Percentiles rank a stretch among this genome's conserved stretches.
These are phyloP conservation scores for Nephrotoma guestfalica DNA, from an alignment of 2,888 invertebrate species.

Conservation along the genomic window DNA sequence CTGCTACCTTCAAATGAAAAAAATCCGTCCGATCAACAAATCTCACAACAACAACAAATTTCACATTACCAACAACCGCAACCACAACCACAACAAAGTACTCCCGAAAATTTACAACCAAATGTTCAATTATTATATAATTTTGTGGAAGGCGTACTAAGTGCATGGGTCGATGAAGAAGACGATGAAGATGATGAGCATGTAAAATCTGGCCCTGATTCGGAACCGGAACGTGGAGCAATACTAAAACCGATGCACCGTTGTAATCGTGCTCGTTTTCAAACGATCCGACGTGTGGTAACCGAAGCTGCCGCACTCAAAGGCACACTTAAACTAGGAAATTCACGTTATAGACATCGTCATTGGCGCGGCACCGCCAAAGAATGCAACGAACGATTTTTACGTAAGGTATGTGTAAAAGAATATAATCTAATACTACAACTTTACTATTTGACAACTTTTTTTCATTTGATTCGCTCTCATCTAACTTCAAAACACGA, in stretches of 20 bases:
- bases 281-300: constrained; percentile 53
- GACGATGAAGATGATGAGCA: constrained; percentile 42
- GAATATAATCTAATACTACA: background rate
- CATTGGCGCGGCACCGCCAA: constrained; percentile 78
- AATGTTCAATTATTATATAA: constrained; percentile 70
- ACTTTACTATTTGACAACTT: too few species aligned
- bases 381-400: constrained; percentile 77
- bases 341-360: constrained; percentile 57
- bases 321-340: constrained; percentile 50
- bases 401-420: constrained; percentile 55
- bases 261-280: constrained; percentile 46
- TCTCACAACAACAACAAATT: background rate
- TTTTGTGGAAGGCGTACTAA: constrained; percentile 64
- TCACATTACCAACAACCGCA: constrained; percentile 35
- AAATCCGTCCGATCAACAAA: constrained; percentile 7
- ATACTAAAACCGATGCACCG: constrained; percentile 29
- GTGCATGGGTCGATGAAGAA: constrained; percentile 59
- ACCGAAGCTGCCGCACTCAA: constrained; percentile 54
- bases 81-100: constrained; percentile 22
- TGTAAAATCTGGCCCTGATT: constrained; percentile 57
- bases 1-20: constrained; percentile 21
- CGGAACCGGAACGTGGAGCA: constrained; percentile 53
- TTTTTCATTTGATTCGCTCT: background rate
- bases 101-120: constrained; percentile 39
- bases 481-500: background rate